Conservation (phyloP, 2,113 vertebrate genomes). For the Malaclemys terrapin region DNA sequence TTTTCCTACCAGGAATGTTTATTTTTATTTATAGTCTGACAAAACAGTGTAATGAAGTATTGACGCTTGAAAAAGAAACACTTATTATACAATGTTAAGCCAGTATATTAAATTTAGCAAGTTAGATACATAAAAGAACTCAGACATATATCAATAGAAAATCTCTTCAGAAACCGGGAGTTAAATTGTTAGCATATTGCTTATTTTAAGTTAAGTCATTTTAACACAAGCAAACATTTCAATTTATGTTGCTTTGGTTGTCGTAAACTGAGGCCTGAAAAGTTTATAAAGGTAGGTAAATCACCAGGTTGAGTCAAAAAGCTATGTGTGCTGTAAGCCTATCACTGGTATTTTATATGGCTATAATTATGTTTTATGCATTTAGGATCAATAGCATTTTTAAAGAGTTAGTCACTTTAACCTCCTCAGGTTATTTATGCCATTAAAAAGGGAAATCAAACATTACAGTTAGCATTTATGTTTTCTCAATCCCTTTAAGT, state of each 20-base stretch:
- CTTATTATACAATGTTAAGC: background rate
- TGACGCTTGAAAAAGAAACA: background rate
- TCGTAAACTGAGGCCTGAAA: background rate
- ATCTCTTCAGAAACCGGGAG: background rate
- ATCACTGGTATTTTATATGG: background rate
- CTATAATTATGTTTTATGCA: background rate
- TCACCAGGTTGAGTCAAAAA: background rate
- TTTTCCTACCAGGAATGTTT: slow-evolving; percentile 13
- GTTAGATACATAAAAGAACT: background rate
- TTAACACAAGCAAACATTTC: background rate
- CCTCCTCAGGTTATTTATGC: accelerated
- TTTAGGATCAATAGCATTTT: background rate
- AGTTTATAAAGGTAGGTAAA: background rate
- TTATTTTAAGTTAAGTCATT: background rate
- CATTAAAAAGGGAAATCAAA: background rate
- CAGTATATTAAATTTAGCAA: background rate
- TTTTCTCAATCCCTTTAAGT: background rate
- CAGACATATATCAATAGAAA: background rate
- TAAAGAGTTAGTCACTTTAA: background rate
- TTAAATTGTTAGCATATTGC: background rate
- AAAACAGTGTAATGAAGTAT: background rate
- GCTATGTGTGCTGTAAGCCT: background rate
- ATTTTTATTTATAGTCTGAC: background rate
- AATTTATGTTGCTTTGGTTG: background rate
- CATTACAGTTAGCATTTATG: background rate